Percentiles rank a stretch among this genome's conserved stretches.
Conservation (phyloP, 2,113 vertebrate genomes). For the Taxidea taxus region DNA sequence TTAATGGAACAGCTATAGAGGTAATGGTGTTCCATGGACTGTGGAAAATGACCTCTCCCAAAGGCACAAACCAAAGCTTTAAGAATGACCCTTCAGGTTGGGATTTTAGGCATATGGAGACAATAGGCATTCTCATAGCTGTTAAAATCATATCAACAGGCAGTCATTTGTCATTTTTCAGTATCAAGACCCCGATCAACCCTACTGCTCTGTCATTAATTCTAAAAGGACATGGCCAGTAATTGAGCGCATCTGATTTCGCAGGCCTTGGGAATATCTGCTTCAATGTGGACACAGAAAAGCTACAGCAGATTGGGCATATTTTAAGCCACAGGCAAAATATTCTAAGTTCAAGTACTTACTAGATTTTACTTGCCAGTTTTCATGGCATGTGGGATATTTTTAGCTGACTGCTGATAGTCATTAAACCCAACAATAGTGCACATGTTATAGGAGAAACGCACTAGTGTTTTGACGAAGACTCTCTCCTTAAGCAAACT, state of each 20-base stretch:
- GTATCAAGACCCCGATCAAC: neutral
- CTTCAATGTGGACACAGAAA: slow-evolving; percentile 6
- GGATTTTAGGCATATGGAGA: neutral
- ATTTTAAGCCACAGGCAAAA: slow-evolving; percentile 62
- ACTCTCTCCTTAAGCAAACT: neutral
- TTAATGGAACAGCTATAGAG: neutral
- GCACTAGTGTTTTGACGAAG: neutral
- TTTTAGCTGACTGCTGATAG: slow-evolving; percentile 45
- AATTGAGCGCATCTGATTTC: slow-evolving; percentile 40
- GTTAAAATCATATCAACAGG: neutral
- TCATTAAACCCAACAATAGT: slow-evolving; percentile 32
- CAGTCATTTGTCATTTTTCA: neutral
- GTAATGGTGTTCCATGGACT: neutral
- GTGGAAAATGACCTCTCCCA: neutral
- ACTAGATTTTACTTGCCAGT: slow-evolving; percentile 48
- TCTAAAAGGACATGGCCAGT: neutral
- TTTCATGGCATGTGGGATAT: slow-evolving; percentile 54
- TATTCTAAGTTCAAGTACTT: slow-evolving; percentile 54
- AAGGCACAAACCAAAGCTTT: slow-evolving; percentile 27
- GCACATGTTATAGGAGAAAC: slow-evolving; percentile 34
- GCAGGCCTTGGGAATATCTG: neutral
- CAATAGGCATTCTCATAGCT: neutral
- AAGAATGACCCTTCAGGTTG: neutral
- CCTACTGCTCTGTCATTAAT: neutral
- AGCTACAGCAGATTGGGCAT: slow-evolving; percentile 30